Percentiles rank a stretch among this genome's conserved stretches.
Evolutionary conservation across 2,113 vertebrate genomes (phyloP).

Genomic region (Megaleporinus macrocephalus): DNA sequence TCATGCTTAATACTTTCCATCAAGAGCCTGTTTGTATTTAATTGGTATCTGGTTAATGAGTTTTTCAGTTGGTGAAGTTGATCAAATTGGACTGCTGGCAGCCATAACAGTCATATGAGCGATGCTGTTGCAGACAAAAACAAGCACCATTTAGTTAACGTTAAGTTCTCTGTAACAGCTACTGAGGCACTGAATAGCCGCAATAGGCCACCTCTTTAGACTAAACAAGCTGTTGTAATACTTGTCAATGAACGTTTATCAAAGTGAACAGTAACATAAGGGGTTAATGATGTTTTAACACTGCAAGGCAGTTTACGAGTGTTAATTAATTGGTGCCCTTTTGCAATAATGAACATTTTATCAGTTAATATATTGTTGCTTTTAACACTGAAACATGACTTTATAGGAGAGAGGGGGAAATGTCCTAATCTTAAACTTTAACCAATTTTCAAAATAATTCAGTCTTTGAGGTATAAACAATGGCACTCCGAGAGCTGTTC

Average conservation of each 20-base stretch:
- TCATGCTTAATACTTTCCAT: not conserved
- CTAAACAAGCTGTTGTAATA: slow-evolving; percentile 72
- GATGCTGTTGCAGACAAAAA: slow-evolving; percentile 56
- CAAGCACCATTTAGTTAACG: slow-evolving; percentile 55
- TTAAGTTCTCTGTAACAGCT: slow-evolving; percentile 4
- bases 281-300: slow-evolving; percentile 32
- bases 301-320: not conserved
- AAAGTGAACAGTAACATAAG: slow-evolving; percentile 47
- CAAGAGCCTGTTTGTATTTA: not conserved
- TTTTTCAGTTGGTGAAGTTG: slow-evolving; percentile 24
- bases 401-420: not conserved
- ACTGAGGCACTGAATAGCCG: slow-evolving; percentile 63
- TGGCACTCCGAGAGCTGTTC: no score
- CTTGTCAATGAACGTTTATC: slow-evolving; percentile 42
- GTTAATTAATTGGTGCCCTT: not conserved
- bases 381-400: not conserved
- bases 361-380: no score
- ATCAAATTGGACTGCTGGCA: slow-evolving; percentile 37
- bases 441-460: no score
- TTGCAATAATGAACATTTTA: no score
- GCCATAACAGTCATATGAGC: slow-evolving; percentile 43
- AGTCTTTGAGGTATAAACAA: no score
- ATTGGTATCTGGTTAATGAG: slow-evolving; percentile 20
- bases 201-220: slow-evolving; percentile 65
- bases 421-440: no score